phyloP scores from a whole-genome alignment of 2,797 vertebrate species.

The Dromococcyx pavoninus region DNA sequence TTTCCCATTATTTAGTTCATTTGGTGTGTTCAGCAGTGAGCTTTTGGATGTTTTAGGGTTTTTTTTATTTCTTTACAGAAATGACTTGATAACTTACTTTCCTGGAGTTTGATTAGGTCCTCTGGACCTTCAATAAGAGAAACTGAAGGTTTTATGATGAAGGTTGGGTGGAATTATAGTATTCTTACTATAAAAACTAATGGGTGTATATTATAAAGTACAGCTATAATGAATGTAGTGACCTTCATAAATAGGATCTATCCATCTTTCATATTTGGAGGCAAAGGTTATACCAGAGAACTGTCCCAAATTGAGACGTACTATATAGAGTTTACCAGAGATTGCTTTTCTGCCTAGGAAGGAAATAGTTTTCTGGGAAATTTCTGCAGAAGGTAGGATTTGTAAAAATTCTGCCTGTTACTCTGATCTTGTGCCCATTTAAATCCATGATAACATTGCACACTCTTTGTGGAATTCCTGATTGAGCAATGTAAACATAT shows the following conservation, averaged over 20 bases:
- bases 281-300: neutral
- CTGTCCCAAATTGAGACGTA: neutral
- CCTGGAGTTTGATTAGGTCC: constrained; percentile 59
- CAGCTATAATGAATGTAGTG: neutral
- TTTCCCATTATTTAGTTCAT: constrained; percentile 82
- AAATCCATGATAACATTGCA: neutral
- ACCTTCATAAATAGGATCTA: neutral
- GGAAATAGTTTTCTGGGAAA: neutral
- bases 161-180: neutral
- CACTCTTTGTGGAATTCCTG: neutral
- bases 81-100: constrained; percentile 66
- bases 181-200: neutral
- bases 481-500: neutral
- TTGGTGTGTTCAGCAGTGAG: constrained; percentile 73
- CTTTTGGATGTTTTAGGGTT: constrained; percentile 62
- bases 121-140: constrained; percentile 23
- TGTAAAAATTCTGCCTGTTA: neutral
- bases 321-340: neutral
- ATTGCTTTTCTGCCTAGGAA: neutral
- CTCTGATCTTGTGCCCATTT: neutral
- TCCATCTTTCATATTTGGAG: neutral
- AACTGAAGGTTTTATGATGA: constrained; percentile 41
- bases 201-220: neutral
- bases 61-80: constrained; percentile 52
- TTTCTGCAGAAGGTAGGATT: neutral